These are phyloP conservation scores for Platysteira castanea DNA, from an alignment of 2,113 vertebrate genomes.

Conservation along the genomic window DNA sequence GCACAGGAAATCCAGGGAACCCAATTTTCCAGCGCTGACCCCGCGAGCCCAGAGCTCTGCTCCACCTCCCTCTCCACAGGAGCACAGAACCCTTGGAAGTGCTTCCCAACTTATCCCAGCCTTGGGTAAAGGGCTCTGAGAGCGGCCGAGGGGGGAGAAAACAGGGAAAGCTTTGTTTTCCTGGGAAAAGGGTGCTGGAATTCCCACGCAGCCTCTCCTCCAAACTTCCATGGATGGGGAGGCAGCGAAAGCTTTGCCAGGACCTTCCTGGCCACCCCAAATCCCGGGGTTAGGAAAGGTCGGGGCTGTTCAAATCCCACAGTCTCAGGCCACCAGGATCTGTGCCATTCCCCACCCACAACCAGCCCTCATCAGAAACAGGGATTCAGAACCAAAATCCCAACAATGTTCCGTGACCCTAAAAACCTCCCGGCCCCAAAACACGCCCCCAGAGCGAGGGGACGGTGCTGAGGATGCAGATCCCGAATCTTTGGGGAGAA, in stretches of 20 bases:
- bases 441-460: accelerated
- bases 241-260: not conserved
- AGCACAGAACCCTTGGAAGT: not conserved
- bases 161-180: not conserved
- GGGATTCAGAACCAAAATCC: not conserved
- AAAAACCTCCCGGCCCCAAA: not conserved
- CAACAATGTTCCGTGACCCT: not conserved
- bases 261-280: not conserved
- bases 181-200: not conserved
- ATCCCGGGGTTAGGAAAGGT: not conserved
- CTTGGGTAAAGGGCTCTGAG: accelerated
- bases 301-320: not conserved
- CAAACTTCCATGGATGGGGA: accelerated
- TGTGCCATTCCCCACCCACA: not conserved
- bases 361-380: not conserved
- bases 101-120: not conserved
- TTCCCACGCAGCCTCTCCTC: accelerated
- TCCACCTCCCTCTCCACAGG: not conserved
- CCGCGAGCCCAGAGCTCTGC: not conserved
- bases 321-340: not conserved
- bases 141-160: accelerated
- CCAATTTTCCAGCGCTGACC: not conserved
- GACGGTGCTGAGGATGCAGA: accelerated
- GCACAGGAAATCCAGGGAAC: not conserved
- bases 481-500: not conserved